Percentiles rank a stretch among this genome's conserved stretches.
These are phyloP conservation scores for Oceanodroma tethys DNA, from an alignment of 2,113 vertebrate species.

Conservation along the genomic window DNA sequence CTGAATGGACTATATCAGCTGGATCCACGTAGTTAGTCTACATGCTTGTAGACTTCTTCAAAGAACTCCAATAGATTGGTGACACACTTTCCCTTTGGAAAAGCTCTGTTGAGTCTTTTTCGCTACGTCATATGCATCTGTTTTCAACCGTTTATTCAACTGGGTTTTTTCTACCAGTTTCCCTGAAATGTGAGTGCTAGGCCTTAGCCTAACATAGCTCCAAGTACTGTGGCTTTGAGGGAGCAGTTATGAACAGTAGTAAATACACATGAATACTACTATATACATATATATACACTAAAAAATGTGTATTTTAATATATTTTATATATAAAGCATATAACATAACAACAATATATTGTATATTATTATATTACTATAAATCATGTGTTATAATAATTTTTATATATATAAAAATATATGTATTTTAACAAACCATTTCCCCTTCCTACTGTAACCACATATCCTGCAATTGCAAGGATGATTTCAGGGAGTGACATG, in stretches of 20 bases:
- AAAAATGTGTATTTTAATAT: background rate
- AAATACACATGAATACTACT: background rate
- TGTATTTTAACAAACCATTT: background rate
- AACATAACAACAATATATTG: background rate
- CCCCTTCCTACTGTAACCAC: background rate
- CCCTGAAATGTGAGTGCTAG: background rate
- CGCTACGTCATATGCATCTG: fast-evolving
- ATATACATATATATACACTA: background rate
- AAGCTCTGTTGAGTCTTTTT: background rate
- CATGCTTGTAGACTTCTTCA: background rate
- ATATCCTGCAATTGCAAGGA: background rate
- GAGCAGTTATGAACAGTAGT: background rate
- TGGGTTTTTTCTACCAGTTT: background rate
- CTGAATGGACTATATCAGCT: background rate
- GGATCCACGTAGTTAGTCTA: background rate
- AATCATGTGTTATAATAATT: background rate
- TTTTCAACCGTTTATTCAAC: background rate
- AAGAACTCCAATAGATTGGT: background rate
- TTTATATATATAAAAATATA: background rate
- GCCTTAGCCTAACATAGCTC: background rate
- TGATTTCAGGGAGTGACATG: slow-evolving; percentile 20
- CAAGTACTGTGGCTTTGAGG: background rate
- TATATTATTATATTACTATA: background rate
- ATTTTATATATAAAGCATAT: background rate
- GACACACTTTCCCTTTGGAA: background rate